phyloP scores from a whole-genome alignment of 2,888 invertebrate species.

The Latrodectus elegans region DNA sequence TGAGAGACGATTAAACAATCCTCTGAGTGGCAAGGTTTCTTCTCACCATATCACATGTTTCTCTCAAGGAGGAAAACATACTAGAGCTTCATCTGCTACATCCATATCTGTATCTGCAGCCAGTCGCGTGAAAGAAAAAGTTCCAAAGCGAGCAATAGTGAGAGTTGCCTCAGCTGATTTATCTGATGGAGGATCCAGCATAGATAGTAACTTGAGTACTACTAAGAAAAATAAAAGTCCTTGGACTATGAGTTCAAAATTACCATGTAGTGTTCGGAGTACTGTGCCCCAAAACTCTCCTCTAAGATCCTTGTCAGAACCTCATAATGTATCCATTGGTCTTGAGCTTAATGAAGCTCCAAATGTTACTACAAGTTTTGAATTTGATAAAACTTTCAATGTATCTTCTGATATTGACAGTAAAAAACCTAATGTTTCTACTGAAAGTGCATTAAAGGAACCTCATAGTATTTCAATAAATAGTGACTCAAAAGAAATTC shows the following conservation, averaged over 20 bases:
- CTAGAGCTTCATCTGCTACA: conserved; percentile 20
- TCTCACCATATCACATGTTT: conserved; percentile 29
- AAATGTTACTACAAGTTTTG: too few relatives aligned
- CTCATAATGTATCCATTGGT: conserved; percentile 46
- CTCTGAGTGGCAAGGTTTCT: conserved; percentile 6
- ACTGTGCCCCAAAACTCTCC: conserved; percentile 15
- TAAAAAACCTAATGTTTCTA: too few relatives aligned
- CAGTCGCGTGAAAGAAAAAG: conserved; percentile 8
- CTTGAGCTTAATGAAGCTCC: too few relatives aligned
- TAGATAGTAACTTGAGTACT: neutral
- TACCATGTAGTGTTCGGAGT: conserved; percentile 16
- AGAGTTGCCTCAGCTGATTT: conserved; percentile 59
- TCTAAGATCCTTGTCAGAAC: conserved; percentile 53
- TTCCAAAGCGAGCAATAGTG: conserved; percentile 45
- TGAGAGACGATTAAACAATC: conserved; percentile 19
- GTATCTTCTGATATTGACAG: too few relatives aligned
- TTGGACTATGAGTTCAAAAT: conserved; percentile 27
- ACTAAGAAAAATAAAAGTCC: neutral
- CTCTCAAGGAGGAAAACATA: conserved; percentile 10
- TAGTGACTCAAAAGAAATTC: too few relatives aligned
- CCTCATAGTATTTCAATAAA: too few relatives aligned
- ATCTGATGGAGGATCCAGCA: conserved; percentile 16
- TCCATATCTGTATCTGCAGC: neutral
- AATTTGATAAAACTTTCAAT: too few relatives aligned
- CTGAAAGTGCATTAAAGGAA: too few relatives aligned